Evolutionary conservation across 2,888 invertebrate genomes (phyloP), one percentile per base, ranked within the genome.

Genomic region (Vesta saturnalis): DNA sequence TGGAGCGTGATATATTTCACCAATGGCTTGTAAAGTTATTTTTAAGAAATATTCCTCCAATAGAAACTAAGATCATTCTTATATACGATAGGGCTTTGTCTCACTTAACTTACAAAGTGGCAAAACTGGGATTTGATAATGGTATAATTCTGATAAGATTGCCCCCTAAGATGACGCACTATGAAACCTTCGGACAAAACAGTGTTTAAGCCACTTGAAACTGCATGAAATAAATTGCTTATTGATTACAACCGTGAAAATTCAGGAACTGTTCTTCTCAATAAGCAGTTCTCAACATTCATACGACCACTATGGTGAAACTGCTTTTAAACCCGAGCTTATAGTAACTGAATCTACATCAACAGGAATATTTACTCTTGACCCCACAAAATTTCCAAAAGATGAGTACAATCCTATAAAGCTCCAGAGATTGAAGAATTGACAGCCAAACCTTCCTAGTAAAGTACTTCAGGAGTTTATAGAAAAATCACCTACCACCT

Each of bases 71-170:
- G 16, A 57, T 56, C 10, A 64, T 56, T 5, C 46, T 64, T 23
- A 19, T 64, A n/a, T 39, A 56, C 16, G 56, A 39, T 39, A n/a
- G 39, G 1, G 65, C 62, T 18, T 23, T 39, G 14, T 47, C 43
- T 35, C 66, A 69, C 58, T 49, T 60, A 55, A 66, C 39, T 49
- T 71, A 69, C 35, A 52, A 52, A 15, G 0, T 69, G 18, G 60
- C 64, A 8, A 69, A 71, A 63, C 19, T 59, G 18, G 68, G 54
- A 46, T 18, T 63, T 8, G 65, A 71, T 35, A 65, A 69, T 35
- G 59, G n/a, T n/a, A n/a, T n/a, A n/a, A n/a, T n/a, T n/a, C n/a
- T n/a, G n/a, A n/a, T n/a, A n/a, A n/a, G n/a, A n/a, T n/a, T n/a
- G n/a, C n/a, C n/a, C n/a, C n/a, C n/a, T n/a, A n/a, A n/a, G n/a